Conservation (phyloP, 2,888 invertebrate species). For the Eilema depressum region DNA sequence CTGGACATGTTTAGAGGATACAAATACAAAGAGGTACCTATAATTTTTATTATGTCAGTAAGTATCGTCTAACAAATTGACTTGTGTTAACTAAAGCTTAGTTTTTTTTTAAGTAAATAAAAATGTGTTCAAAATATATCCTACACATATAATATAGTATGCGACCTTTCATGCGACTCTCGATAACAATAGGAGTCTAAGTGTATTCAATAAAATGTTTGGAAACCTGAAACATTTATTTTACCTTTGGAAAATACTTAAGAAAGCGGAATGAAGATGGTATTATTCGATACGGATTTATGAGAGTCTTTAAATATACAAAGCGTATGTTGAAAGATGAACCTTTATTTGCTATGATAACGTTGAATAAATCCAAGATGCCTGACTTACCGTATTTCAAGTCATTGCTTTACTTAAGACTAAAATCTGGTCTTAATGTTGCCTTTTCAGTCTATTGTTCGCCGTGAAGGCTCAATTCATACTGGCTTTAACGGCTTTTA, state of each 20-base stretch:
- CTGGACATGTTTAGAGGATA: slow-evolving; percentile 20
- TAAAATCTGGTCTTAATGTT: slow-evolving; percentile 77
- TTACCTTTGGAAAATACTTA: slow-evolving; percentile 42
- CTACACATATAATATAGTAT: too few species aligned
- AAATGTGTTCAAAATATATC: too few species aligned
- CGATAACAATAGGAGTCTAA: slow-evolving; percentile 55
- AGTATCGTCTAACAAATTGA: too few species aligned
- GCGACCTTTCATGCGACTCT: slow-evolving; percentile 47
- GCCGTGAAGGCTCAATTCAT: slow-evolving; percentile 70
- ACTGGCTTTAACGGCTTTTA: slow-evolving; percentile 74
- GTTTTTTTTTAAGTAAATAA: too few species aligned
- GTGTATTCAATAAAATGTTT: slow-evolving; percentile 40
- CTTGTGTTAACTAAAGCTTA: too few species aligned
- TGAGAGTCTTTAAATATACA: slow-evolving; percentile 28
- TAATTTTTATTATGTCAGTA: not conserved
- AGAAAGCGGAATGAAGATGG: slow-evolving; percentile 44
- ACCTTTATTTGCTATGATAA: slow-evolving; percentile 27
- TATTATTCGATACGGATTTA: slow-evolving; percentile 34
- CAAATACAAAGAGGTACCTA: slow-evolving; percentile 13
- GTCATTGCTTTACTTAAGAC: slow-evolving; percentile 76
- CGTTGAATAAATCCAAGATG: slow-evolving; percentile 34
- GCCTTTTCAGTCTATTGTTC: slow-evolving; percentile 75
- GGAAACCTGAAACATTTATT: slow-evolving; percentile 33
- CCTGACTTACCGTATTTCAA: slow-evolving; percentile 63
- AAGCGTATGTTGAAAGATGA: slow-evolving; percentile 21